These are phyloP conservation scores for Diuraphis noxia DNA, from an alignment of 1,140 invertebrate genomes.

Conservation along the genomic window DNA sequence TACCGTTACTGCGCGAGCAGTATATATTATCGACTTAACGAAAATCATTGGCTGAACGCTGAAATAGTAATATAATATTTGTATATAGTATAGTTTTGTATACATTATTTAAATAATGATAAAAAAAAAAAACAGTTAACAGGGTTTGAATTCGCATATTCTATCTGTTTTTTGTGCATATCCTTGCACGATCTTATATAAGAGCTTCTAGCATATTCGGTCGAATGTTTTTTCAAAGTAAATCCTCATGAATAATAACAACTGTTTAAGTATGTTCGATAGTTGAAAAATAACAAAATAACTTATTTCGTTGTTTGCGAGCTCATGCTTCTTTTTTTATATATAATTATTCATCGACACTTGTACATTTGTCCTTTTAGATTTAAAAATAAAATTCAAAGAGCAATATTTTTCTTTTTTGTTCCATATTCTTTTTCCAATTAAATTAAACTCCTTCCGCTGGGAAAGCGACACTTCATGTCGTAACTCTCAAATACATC, in stretches of 20 bases:
- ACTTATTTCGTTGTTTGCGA: constrained; percentile 6
- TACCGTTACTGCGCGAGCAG: not conserved
- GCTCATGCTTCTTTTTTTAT: not conserved
- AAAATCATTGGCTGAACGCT: not conserved
- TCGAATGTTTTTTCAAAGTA: constrained; percentile 6
- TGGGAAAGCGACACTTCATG: not conserved
- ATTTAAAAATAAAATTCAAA: constrained; percentile 16
- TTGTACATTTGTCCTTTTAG: constrained; percentile 21
- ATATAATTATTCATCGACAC: not conserved
- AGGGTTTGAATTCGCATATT: not conserved
- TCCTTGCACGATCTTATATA: not conserved
- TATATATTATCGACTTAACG: not conserved
- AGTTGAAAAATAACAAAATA: not conserved
- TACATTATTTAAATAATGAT: constrained; percentile 3
- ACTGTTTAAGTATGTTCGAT: not conserved
- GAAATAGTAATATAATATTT: not conserved
- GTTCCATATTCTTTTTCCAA: not conserved
- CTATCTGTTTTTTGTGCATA: not conserved
- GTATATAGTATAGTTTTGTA: not conserved
- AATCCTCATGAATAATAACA: constrained; percentile 25
- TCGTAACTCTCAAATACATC: constrained; percentile 29
- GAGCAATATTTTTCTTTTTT: constrained; percentile 24
- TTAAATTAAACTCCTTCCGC: constrained; percentile 28
- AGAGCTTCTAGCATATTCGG: not conserved
- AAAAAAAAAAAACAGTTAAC: constrained; percentile 3